Percentiles rank a stretch among this genome's conserved stretches.
These are phyloP conservation scores for Parasteatoda tepidariorum DNA, from an alignment of 1,140 invertebrate genomes.

Conservation along the genomic window DNA sequence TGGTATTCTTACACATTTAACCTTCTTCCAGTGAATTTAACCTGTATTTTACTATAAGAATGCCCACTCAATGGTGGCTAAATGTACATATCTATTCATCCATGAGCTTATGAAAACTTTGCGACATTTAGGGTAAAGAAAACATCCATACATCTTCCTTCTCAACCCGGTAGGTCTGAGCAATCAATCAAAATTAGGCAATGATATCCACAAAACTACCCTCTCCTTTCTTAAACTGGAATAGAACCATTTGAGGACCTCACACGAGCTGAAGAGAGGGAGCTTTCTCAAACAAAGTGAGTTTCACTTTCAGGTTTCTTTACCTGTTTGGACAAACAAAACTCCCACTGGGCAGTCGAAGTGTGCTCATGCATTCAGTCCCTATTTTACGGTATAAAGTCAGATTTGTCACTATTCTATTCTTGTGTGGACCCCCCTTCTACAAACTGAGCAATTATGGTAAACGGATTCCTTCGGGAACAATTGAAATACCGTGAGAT, in stretches of 20 bases:
- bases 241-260: slow-evolving; percentile 6
- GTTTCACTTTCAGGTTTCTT: neutral
- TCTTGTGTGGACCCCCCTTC: neutral
- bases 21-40: too few species aligned
- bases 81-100: too few species aligned
- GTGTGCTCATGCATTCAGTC: neutral
- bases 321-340: neutral
- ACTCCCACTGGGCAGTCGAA: neutral
- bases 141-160: too few species aligned
- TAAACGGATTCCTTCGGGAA: slow-evolving; percentile 1
- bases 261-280: slow-evolving; percentile 16
- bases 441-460: slow-evolving; percentile 53
- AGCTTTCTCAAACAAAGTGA: too few species aligned
- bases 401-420: neutral
- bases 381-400: neutral
- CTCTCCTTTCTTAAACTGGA: neutral
- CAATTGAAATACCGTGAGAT: slow-evolving; percentile 2
- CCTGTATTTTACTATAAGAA: too few species aligned
- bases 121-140: too few species aligned
- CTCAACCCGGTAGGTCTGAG: slow-evolving; percentile 14
- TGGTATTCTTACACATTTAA: too few species aligned
- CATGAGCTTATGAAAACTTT: too few species aligned
- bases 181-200: slow-evolving; percentile 47
- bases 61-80: too few species aligned
- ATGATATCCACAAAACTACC: slow-evolving; percentile 30